phyloP scores from a whole-genome alignment of 2,797 vertebrate genomes.

The Ambastaia sidthimunki region DNA sequence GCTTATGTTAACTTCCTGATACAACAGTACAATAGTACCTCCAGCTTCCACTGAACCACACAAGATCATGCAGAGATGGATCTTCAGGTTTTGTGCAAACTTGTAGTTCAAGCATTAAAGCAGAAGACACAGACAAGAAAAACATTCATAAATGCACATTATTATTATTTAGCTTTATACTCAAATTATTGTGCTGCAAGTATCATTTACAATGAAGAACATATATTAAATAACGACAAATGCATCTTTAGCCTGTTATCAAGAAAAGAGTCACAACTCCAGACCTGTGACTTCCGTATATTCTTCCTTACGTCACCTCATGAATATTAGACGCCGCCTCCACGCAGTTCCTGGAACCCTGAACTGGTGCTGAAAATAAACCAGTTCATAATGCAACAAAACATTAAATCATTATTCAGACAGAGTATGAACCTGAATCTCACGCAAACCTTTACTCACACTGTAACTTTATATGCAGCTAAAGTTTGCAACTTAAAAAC shows the following conservation, averaged over 20 bases:
- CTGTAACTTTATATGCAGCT: too few species aligned
- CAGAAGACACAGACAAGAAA: background rate
- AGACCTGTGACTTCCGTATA: background rate
- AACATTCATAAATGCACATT: too few species aligned
- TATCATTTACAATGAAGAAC: background rate
- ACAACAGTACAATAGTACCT: background rate
- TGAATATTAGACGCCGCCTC: constrained; percentile 47
- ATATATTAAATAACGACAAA: background rate
- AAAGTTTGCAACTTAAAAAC: too few species aligned
- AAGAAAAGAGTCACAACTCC: too few species aligned
- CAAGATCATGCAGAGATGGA: background rate
- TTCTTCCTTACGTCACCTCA: constrained; percentile 51
- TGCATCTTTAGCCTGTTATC: too few species aligned
- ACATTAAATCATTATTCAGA: background rate
- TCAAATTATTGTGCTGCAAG: too few species aligned
- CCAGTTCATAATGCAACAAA: background rate
- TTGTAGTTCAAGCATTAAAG: background rate
- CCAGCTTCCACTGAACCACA: background rate
- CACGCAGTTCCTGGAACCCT: constrained; percentile 62
- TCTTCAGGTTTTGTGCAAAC: background rate
- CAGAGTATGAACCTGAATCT: background rate
- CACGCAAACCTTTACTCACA: too few species aligned
- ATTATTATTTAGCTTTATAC: too few species aligned
- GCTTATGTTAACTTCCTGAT: too few species aligned
- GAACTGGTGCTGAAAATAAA: background rate